A percentile compares a stretch with the other conserved stretches of the same genome.
phyloP scores from a whole-genome alignment of 2,888 invertebrate genomes.

The Philonicus albiceps region DNA sequence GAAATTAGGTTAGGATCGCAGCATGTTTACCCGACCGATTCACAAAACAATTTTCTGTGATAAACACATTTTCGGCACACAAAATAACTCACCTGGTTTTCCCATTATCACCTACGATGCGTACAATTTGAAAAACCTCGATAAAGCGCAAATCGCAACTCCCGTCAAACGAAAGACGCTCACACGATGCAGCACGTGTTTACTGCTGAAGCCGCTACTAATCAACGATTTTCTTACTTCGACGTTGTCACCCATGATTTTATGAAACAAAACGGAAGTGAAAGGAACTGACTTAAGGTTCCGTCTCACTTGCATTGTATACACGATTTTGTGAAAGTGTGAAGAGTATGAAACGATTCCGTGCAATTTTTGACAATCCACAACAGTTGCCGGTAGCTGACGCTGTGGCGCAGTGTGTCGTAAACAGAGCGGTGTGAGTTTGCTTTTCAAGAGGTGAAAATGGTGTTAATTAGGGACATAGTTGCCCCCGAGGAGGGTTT shows the following conservation, averaged over 20 bases:
- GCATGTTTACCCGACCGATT: not conserved
- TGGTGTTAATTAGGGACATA: conserved; percentile 59
- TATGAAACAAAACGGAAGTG: not conserved
- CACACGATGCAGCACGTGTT: not conserved
- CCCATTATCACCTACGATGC: conserved; percentile 59
- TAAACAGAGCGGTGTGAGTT: not conserved
- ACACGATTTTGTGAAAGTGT: not conserved
- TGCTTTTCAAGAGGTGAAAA: conserved; percentile 46
- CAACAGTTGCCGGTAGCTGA: not conserved
- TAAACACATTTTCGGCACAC: not conserved
- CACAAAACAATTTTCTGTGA: not conserved
- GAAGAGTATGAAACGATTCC: not conserved
- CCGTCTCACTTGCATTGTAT: not conserved
- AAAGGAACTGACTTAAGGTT: not conserved
- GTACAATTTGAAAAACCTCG: not conserved
- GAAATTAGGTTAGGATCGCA: conserved; percentile 12
- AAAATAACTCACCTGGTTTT: conserved; percentile 61
- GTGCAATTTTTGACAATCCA: not conserved
- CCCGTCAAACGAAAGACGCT: not conserved
- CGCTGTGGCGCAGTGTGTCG: not conserved
- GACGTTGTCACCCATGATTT: not conserved
- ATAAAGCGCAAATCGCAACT: not conserved
- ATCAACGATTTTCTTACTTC: too few relatives aligned
- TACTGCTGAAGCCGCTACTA: not conserved
- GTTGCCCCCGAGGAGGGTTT: conserved; percentile 57